A percentile compares a stretch with the other conserved stretches of the same genome.
Evolutionary conservation across 2,797 vertebrate genomes (phyloP).

Genomic region (Oreonectes daqikongensis): DNA sequence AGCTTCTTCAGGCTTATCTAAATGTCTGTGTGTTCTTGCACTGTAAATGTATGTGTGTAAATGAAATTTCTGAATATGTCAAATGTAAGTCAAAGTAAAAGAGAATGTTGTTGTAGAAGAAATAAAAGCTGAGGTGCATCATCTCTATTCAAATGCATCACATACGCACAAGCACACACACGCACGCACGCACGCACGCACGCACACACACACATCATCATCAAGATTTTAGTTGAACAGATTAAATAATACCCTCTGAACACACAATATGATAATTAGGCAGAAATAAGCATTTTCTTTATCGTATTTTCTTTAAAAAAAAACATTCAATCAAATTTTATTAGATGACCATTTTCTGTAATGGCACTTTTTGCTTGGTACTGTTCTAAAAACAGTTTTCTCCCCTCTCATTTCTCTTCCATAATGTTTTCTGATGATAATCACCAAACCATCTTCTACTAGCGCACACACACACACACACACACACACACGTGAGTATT

Average conservation of each 20-base stretch:
- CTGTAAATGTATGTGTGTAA: background rate
- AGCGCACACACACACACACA: background rate
- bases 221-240: slow-evolving; percentile 19
- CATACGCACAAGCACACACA: slow-evolving; percentile 8
- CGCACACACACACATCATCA: slow-evolving; percentile 5
- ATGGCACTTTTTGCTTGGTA: background rate
- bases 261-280: slow-evolving; percentile 12
- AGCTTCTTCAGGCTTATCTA: background rate
- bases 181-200: too few relatives aligned
- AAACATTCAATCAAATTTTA: slow-evolving; percentile 10
- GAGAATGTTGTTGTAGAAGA: slow-evolving; percentile 17
- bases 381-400: background rate
- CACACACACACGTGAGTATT: background rate
- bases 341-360: slow-evolving; percentile 13
- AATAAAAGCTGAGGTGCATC: slow-evolving; percentile 23
- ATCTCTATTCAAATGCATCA: slow-evolving; percentile 28
- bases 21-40: background rate
- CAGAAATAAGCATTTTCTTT: slow-evolving; percentile 1
- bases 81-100: slow-evolving; percentile 18
- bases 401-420: background rate
- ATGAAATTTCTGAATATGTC: background rate
- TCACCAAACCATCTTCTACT: background rate
- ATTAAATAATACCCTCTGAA: slow-evolving; percentile 33
- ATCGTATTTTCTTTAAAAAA: background rate
- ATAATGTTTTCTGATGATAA: background rate